Base-by-base conservation (phyloP, 2,888 invertebrate species). In the Drosophila bunnanda region DNA sequence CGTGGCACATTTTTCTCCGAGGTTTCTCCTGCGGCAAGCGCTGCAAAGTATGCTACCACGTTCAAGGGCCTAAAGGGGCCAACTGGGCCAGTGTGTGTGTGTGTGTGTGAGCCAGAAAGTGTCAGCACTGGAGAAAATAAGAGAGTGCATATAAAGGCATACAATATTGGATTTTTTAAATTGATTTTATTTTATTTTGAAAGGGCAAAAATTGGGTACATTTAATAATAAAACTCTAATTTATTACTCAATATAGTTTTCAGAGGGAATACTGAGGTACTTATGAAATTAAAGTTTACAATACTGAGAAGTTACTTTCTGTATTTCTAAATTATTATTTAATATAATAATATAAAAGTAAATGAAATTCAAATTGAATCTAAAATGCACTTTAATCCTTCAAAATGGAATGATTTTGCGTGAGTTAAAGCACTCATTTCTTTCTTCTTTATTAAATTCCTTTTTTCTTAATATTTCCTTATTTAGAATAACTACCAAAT, bases 41-140 rank as follows among this genome's bases (percentile, higher is more conserved):
- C 59, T 57, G 44, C n/a, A 69, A 75, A 75, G 76, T 75, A 41
- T 75, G 74, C 76, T 74, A 61, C 59, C 62, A 59, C 55, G 36
- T 65, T 56, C 44, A 43, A 46, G 71, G 48, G 54, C 54, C 71
- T 50, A 66, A 44, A 58, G 67, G 56, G 68, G 41, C 48, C 48
- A 41, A 39, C 41, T 20, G 30, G 13, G 20, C 34, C 9, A 38
- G 43, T 41, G 38, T 54, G 38, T 55, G 75, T 60, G 28, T 53
- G 54, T 13, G 34, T 15, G 41, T 50, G 38, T 54, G 38, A 30
- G 60, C 48, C 59, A 58, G 38, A 57, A 44, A 54, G 32, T 34
- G 50, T 52, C 8, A 4, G 22, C 50, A 52, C 32, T 52, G 20
- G 15, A 1, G 32, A 15, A 52, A 34, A 8, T 15, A 13, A 17